Conservation (phyloP, 2,797 vertebrate species). For the Sebastes reedi region DNA sequence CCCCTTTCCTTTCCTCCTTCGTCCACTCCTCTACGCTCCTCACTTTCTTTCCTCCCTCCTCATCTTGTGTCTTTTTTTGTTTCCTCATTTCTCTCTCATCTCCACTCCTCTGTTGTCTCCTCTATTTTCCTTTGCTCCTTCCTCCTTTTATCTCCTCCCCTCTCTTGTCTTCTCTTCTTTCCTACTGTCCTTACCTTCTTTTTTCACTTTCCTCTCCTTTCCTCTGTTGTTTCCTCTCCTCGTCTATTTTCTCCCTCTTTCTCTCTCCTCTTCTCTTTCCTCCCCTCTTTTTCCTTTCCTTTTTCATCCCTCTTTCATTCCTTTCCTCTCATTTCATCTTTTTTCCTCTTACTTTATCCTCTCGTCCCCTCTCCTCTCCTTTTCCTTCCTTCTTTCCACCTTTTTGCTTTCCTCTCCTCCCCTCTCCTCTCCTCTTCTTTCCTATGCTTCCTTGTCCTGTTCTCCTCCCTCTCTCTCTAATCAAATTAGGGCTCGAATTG, state of each 20-base stretch:
- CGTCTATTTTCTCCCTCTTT: not conserved
- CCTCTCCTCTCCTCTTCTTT: not conserved
- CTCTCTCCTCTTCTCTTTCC: too few species aligned
- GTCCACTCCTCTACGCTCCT: not conserved
- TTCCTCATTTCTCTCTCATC: not conserved
- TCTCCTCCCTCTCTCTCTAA: not conserved
- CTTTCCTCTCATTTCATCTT: too few species aligned
- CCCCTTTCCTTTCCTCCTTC: not conserved
- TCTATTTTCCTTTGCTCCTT: too few species aligned
- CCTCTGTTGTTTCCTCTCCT: not conserved
- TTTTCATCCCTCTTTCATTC: not conserved
- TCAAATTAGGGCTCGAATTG: slow-evolving; percentile 61
- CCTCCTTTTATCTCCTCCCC: not conserved
- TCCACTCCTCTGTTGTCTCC: not conserved
- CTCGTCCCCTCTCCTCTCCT: not conserved
- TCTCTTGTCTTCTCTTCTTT: not conserved
- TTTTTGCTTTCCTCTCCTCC: too few species aligned
- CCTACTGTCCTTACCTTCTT: not conserved
- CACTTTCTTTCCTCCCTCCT: not conserved
- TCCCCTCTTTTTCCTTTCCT: too few species aligned
- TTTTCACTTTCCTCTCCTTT: not conserved
- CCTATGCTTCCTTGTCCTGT: not conserved
- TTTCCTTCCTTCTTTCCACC: not conserved
- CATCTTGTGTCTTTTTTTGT: not conserved
- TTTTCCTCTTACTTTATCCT: too few species aligned